Percentiles rank a stretch among this genome's conserved stretches.
phyloP scores from a whole-genome alignment of 23 tunicate species.

The Oikopleura albicans region DNA sequence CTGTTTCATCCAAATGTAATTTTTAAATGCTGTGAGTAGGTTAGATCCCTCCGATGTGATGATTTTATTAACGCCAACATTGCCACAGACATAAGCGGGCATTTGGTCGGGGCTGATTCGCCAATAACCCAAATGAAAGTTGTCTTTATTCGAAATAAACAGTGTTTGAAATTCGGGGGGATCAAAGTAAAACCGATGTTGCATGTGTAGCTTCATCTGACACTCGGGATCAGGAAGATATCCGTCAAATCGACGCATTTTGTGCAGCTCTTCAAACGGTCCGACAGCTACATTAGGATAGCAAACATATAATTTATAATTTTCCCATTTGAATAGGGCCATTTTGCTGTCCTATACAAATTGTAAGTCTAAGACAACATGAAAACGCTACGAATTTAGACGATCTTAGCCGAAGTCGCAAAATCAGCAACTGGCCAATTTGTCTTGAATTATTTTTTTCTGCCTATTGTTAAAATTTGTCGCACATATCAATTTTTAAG shows the following conservation, averaged over 20 bases:
- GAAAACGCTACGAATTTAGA: too few relatives aligned
- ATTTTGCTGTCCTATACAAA: too few relatives aligned
- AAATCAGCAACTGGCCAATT: too few relatives aligned
- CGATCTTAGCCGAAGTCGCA: too few relatives aligned
- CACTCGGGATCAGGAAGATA: constrained; percentile 10
- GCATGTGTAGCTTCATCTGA: background rate
- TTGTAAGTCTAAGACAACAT: too few relatives aligned
- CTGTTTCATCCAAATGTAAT: constrained; percentile 15
- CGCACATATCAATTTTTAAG: too few relatives aligned
- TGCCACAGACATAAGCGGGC: constrained; percentile 4
- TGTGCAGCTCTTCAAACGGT: constrained; percentile 17
- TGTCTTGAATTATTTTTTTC: too few relatives aligned
- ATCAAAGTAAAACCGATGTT: constrained; percentile 1
- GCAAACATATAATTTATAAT: too few relatives aligned
- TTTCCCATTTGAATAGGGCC: too few relatives aligned
- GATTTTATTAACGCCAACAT: constrained; percentile 4
- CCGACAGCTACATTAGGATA: too few relatives aligned
- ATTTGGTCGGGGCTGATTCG: constrained; percentile 17
- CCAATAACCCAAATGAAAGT: constrained; percentile 1
- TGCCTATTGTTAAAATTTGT: too few relatives aligned
- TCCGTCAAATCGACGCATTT: constrained; percentile 12
- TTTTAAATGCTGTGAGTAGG: background rate
- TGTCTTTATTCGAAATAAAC: background rate
- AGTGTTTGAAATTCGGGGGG: constrained; percentile 14
- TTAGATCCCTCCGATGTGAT: constrained; percentile 7